Conservation (phyloP, 1,140 invertebrate species). For the Aphaenogaster rudis region DNA sequence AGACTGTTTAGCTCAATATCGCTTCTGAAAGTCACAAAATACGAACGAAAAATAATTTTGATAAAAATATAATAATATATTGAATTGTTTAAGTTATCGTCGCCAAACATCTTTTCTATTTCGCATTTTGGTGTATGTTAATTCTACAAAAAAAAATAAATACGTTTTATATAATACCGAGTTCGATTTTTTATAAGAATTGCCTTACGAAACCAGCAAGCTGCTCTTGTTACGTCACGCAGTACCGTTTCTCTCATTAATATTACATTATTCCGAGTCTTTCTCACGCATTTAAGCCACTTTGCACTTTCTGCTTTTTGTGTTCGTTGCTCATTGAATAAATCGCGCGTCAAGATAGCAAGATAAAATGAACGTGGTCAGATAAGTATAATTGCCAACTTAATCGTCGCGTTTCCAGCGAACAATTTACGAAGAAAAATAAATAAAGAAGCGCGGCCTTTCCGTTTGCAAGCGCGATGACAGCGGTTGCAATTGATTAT, state of each 20-base stretch:
- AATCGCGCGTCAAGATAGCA: conserved; percentile 21
- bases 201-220: not conserved
- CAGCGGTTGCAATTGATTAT: conserved; percentile 19
- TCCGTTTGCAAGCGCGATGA: conserved; percentile 7
- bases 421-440: conserved; percentile 5
- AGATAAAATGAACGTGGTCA: not conserved
- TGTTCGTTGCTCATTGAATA: conserved; percentile 14
- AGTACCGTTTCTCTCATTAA: conserved; percentile 18
- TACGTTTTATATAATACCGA: not conserved
- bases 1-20: not conserved
- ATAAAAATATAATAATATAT: not conserved
- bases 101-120: not conserved
- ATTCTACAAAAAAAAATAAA: not conserved
- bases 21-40: not conserved
- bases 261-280: not conserved
- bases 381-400: not conserved
- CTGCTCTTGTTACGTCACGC: not conserved
- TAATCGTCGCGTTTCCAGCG: conserved; percentile 13
- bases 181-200: not conserved
- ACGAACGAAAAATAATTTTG: conserved; percentile 8
- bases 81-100: not conserved
- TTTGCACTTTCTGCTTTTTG: conserved; percentile 30
- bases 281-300: conserved; percentile 14
- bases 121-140: not conserved
- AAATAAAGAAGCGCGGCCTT: not conserved